These are phyloP conservation scores for Protomyctophum bolini DNA, from an alignment of 2,113 vertebrate genomes.

Conservation along the genomic window DNA sequence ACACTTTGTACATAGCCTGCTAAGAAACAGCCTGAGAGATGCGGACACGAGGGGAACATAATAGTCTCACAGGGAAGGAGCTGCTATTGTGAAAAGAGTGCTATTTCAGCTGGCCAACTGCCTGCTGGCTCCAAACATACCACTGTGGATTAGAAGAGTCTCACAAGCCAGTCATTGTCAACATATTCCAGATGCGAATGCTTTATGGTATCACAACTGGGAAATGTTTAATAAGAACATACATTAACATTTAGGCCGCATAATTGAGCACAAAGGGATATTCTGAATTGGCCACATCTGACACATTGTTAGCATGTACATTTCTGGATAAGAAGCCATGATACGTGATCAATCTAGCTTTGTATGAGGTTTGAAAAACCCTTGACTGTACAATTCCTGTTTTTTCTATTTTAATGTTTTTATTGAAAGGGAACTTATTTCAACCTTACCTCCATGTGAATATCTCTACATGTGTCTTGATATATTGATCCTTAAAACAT, in stretches of 20 bases:
- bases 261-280: background rate
- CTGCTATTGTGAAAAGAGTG: constrained; percentile 22
- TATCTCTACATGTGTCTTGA: too few species aligned
- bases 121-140: background rate
- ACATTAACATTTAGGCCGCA: background rate
- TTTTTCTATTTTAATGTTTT: background rate
- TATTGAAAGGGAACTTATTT: too few species aligned
- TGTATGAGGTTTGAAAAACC: background rate
- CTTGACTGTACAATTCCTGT: background rate
- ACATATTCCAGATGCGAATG: background rate
- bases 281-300: too few species aligned
- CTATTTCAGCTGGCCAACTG: background rate
- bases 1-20: background rate
- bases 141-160: constrained; percentile 1
- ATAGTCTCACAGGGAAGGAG: constrained; percentile 3
- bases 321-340: too few species aligned
- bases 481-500: too few species aligned
- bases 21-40: constrained; percentile 3
- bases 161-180: background rate
- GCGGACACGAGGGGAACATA: constrained; percentile 1
- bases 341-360: too few species aligned
- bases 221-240: background rate
- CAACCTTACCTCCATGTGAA: too few species aligned
- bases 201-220: background rate
- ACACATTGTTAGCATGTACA: too few species aligned